A percentile compares a stretch with the other conserved stretches of the same genome.
phyloP scores from a whole-genome alignment of 2,888 invertebrate species.

The Athalia rosae region DNA sequence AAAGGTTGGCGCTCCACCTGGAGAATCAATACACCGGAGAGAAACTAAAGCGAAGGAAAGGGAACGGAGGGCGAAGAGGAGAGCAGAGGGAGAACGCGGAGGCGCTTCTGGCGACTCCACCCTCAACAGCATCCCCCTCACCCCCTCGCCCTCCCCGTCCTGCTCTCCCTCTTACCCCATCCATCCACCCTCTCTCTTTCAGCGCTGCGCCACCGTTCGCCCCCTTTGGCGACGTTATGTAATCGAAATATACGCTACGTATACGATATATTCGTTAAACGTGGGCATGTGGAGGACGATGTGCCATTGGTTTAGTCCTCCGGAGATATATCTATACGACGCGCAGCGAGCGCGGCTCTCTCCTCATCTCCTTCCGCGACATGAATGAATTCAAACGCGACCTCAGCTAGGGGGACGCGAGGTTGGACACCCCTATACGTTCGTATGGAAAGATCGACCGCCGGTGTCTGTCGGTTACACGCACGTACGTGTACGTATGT shows the following conservation, averaged over 20 bases:
- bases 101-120: slow-evolving; percentile 31
- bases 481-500: too few species aligned
- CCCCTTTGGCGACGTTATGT: slow-evolving; percentile 8
- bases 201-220: slow-evolving; percentile 6
- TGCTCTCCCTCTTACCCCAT: slow-evolving; percentile 22
- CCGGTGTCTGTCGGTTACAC: too few species aligned
- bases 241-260: slow-evolving; percentile 3
- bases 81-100: too few species aligned
- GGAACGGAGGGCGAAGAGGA: slow-evolving; percentile 36
- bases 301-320: too few species aligned
- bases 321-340: too few species aligned
- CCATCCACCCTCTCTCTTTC: background rate
- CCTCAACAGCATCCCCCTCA: slow-evolving; percentile 25
- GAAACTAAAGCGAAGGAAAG: slow-evolving; percentile 42
- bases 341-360: background rate
- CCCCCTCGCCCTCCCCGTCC: background rate
- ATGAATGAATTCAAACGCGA: slow-evolving; percentile 53
- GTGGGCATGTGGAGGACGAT: too few species aligned
- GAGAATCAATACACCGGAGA: slow-evolving; percentile 54
- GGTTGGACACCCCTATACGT: too few species aligned
- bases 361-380: slow-evolving; percentile 22
- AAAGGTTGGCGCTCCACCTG: slow-evolving; percentile 53
- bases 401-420: slow-evolving; percentile 26
- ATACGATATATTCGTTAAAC: too few species aligned
- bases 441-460: too few species aligned